Base-by-base conservation (phyloP, 2,113 vertebrate genomes). In the Poecilia latipinna region DNA sequence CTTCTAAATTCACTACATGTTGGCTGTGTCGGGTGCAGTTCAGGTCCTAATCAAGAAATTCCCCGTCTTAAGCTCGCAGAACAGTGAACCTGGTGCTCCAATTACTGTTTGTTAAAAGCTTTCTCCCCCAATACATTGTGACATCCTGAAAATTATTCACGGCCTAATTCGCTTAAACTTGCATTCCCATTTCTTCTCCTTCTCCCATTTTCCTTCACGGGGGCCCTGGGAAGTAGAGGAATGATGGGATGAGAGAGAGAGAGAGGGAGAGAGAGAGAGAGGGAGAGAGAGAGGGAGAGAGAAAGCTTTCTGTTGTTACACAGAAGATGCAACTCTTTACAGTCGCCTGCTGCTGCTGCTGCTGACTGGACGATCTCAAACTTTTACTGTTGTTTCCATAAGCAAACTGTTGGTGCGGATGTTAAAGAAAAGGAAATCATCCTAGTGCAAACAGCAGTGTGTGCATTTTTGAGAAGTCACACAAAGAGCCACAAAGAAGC, bases 91-190 rank as follows among this genome's bases (percentile, higher is more conserved):
- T 82, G 86, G 70, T 57, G 80, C 83, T 89, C 84, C 79, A 85
- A 88, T 89, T 88, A 88, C 88, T 42, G 39, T 15, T 42, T 42
- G 39, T 82, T 86, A 90, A 89, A 91, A 61, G 75, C 83, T 72
- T 82, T 91, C 77, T 88, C 84, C 84, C 39, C 77, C 86, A 70
- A 88, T 84, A 88, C 88, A 90, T 85, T 88, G 81, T 89, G 88
- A 91, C 88, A 90, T 90, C 84, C 83, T 84, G 80, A 81, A 88
- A 84, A 92, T 86, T 88, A 90, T 91, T 89, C 89, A 90, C 83
- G 63, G 82, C 73, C 86, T 86, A 88, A 86, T 89, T 93, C 86
- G 42, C 88, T 88, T 86, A 80, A 89, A 91, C 91, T 83, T 88
- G 77, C 88, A 83, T 93, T 93, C 75, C 78, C 67, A 31, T 81